Percentiles rank a stretch among this genome's conserved stretches.
phyloP scores from a whole-genome alignment of 2,888 invertebrate species.

The Tenodera sinensis region DNA sequence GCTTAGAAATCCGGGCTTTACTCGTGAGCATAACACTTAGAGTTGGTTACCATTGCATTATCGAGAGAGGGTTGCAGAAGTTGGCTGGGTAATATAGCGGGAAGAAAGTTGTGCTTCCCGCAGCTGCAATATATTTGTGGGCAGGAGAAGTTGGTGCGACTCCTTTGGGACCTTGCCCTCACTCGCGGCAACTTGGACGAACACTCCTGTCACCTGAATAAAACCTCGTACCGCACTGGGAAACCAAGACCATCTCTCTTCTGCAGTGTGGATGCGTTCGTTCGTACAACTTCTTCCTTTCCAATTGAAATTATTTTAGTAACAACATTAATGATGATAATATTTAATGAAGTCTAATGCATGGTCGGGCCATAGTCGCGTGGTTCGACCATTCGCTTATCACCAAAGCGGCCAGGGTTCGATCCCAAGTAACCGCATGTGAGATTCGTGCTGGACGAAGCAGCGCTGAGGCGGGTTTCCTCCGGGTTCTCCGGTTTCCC shows the following conservation, averaged over 20 bases:
- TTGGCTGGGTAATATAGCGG: constrained; percentile 15
- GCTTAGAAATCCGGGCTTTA: too few species aligned
- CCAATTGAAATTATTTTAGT: not conserved
- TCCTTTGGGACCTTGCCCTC: not conserved
- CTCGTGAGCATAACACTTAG: too few species aligned
- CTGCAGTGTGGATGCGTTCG: not conserved
- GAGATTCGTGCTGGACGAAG: too few species aligned
- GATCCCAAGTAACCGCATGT: too few species aligned
- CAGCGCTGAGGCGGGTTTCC: too few species aligned
- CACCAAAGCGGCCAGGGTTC: too few species aligned
- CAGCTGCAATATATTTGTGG: constrained; percentile 28
- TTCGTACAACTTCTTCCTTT: not conserved
- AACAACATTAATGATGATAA: too few species aligned
- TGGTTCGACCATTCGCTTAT: too few species aligned
- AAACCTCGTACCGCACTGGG: not conserved
- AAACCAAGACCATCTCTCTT: not conserved
- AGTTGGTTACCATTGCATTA: not conserved
- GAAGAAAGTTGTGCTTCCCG: constrained; percentile 8
- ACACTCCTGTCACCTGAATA: constrained; percentile 20
- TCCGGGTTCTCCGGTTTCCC: too few species aligned
- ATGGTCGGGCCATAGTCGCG: too few species aligned
- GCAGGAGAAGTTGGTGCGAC: constrained; percentile 6
- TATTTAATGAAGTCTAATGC: too few species aligned
- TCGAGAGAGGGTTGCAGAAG: not conserved
- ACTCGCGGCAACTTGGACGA: not conserved